phyloP scores from a whole-genome alignment of 2,797 vertebrate species.

The Myotis findleyi region DNA sequence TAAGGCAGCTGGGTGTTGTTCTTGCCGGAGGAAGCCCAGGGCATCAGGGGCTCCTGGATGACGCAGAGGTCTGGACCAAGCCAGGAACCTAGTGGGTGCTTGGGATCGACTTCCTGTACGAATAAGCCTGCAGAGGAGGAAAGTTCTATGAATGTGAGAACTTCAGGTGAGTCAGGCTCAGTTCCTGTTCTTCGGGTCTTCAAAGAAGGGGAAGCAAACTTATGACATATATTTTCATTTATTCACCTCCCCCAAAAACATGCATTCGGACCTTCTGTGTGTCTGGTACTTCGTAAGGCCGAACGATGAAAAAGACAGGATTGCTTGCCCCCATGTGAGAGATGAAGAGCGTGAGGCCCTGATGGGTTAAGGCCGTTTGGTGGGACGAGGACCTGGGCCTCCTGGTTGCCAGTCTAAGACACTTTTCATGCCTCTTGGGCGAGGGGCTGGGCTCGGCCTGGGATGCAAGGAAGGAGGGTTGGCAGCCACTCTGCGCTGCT shows the following conservation, averaged over 20 bases:
- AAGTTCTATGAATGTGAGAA: background rate
- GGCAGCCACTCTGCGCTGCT: background rate
- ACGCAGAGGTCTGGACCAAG: background rate
- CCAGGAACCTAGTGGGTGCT: background rate
- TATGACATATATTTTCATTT: background rate
- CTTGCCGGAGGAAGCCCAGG: background rate
- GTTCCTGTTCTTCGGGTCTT: background rate
- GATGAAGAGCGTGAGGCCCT: background rate
- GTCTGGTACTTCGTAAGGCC: no score
- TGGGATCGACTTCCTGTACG: background rate
- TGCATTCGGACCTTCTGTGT: background rate
- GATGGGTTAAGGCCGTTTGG: background rate
- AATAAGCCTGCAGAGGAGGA: background rate
- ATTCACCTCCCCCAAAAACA: background rate
- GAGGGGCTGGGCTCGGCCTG: background rate
- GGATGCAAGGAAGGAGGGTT: background rate
- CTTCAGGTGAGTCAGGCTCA: background rate
- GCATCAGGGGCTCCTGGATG: accelerated
- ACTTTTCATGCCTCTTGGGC: background rate
- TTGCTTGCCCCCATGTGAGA: background rate
- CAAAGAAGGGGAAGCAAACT: background rate
- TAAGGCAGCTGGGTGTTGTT: background rate
- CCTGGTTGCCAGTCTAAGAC: background rate
- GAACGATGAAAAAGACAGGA: background rate
- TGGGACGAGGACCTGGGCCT: background rate